A percentile compares a stretch with the other conserved stretches of the same genome.
phyloP scores from a whole-genome alignment of 2,888 invertebrate genomes.

The Boloria euphrosyne region DNA sequence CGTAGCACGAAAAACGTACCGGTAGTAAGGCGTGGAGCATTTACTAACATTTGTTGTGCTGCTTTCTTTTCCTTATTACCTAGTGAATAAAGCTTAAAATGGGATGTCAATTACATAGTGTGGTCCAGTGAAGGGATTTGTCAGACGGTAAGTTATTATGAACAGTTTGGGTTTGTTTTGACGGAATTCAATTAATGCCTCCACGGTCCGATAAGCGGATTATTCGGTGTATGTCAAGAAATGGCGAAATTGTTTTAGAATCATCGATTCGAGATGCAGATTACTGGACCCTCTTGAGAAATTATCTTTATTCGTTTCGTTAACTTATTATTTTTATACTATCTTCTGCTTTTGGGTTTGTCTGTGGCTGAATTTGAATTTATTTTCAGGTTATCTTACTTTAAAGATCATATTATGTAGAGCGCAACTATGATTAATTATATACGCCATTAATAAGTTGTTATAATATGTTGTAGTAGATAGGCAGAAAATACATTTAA shows the following conservation, averaged over 20 bases:
- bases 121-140: slow-evolving; percentile 59
- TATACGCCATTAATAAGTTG: too few relatives aligned
- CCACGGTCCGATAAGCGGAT: slow-evolving; percentile 57
- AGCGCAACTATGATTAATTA: too few relatives aligned
- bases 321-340: slow-evolving; percentile 10
- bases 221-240: slow-evolving; percentile 44
- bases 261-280: slow-evolving; percentile 38
- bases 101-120: slow-evolving; percentile 4
- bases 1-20: slow-evolving; percentile 22
- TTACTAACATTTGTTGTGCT: slow-evolving; percentile 1
- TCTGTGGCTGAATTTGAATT: neutral
- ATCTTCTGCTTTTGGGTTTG: neutral
- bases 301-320: slow-evolving; percentile 13
- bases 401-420: too few relatives aligned
- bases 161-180: slow-evolving; percentile 59
- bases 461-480: too few relatives aligned
- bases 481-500: too few relatives aligned
- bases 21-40: slow-evolving; percentile 8
- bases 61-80: neutral
- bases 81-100: slow-evolving; percentile 29
- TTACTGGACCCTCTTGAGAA: slow-evolving; percentile 19
- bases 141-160: slow-evolving; percentile 59
- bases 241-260: slow-evolving; percentile 31
- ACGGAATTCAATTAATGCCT: slow-evolving; percentile 61
- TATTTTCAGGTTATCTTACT: too few relatives aligned